A percentile compares a stretch with the other conserved stretches of the same genome.
These are phyloP conservation scores for Sminthurides bifidus DNA, from an alignment of 1,140 invertebrate genomes.

Conservation along the genomic window DNA sequence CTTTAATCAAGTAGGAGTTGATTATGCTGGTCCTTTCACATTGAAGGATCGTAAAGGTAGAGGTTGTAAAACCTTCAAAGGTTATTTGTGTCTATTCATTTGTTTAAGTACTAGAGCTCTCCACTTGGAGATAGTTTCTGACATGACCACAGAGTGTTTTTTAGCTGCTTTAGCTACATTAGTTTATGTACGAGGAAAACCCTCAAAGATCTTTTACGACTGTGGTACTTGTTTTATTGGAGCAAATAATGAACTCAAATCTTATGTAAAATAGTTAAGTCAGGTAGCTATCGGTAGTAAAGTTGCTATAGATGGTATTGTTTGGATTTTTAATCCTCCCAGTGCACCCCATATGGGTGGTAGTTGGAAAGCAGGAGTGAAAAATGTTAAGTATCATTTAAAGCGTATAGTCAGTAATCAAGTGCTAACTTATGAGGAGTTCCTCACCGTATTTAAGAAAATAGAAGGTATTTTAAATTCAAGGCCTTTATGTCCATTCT, in stretches of 20 bases:
- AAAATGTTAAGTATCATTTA: slow-evolving; percentile 10
- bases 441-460: slow-evolving; percentile 31
- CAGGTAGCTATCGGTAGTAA: too few species aligned
- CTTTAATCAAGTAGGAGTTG: too few species aligned
- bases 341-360: slow-evolving; percentile 32
- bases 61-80: neutral
- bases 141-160: slow-evolving; percentile 32
- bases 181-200: slow-evolving; percentile 32
- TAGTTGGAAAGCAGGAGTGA: slow-evolving; percentile 28
- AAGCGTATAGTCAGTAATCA: neutral
- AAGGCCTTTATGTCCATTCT: slow-evolving; percentile 26
- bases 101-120: slow-evolving; percentile 1
- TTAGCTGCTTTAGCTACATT: slow-evolving; percentile 37
- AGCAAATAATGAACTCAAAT: slow-evolving; percentile 20
- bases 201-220: slow-evolving; percentile 35
- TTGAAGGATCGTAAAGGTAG: neutral
- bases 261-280: neutral
- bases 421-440: slow-evolving; percentile 29
- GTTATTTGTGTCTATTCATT: neutral
- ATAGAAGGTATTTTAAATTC: slow-evolving; percentile 34
- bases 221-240: slow-evolving; percentile 38
- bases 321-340: slow-evolving; percentile 33
- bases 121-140: neutral
- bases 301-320: neutral
- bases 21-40: neutral